Base-by-base conservation (phyloP, 1,140 invertebrate genomes). In the Brachystomella parvula region DNA sequence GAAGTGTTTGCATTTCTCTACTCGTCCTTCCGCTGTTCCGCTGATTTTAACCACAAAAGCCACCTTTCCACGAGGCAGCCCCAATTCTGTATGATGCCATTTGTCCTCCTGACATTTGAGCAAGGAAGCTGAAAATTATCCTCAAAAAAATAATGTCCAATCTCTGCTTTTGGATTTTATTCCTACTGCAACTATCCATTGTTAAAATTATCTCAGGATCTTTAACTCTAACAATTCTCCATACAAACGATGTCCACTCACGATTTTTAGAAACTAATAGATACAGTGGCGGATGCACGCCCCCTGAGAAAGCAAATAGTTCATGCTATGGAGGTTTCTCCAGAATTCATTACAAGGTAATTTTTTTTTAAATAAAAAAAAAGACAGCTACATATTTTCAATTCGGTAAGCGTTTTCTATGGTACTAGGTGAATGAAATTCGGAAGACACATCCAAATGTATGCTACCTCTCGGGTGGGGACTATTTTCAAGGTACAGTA, bases 171-270 rank as follows among this genome's bases (percentile, higher is more conserved):
- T 39, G 19, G 19, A 9, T 39, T 19, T 39, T 39, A 39, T 39
- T 39, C 19, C 6, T 39, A 19, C 19, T 39, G 19, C 35, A 39
- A 39, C 6, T 19, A 39, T 39, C 19, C 6, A 39, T 39, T 6
- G 19, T 39, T 6, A 39, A 39, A 39, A 19, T 39, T 19, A 19
- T 39, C 35, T 6, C 6, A 39, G 19, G 19, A 39, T 39, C 35
- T 39, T 79, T 79, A 60, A 75, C 78, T 31, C 64, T 83, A 26
- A 81, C 79, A 2, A 72, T 83, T 28, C 65, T 83, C 17, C 82
- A 83, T 71, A 79, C 81, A 12, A 83, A 83, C 69, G 82, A 83
- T 70, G 76, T 83, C 2, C 81, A 83, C 69, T 77, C 80, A 0
- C 76, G 79, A 33, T 81, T 81, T 71, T 76, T 81, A 31, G 69